Evolutionary conservation across 2,113 vertebrate species (phyloP).

Genomic region (Eonycteris spelaea): DNA sequence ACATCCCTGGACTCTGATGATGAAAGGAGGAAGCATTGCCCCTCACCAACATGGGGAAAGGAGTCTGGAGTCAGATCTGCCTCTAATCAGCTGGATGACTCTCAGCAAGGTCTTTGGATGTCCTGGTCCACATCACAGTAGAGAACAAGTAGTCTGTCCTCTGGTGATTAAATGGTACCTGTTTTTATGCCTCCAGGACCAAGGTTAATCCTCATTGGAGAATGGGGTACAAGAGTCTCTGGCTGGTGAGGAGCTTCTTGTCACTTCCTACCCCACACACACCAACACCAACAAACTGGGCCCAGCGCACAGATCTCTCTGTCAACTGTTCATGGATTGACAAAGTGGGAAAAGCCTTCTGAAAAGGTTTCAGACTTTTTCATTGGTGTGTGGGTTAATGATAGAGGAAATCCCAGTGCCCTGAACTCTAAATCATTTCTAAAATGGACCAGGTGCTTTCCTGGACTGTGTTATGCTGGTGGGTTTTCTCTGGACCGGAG

Average conservation of each 20-base stretch:
- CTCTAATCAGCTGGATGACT: neutral
- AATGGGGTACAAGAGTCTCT: neutral
- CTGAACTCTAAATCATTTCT: neutral
- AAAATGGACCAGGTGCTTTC: neutral
- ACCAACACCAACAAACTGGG: neutral
- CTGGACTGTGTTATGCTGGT: neutral
- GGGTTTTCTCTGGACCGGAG: neutral
- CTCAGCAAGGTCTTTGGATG: too few species aligned
- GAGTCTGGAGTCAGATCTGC: neutral
- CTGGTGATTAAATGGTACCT: neutral
- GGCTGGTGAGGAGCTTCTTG: neutral
- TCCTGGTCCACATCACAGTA: neutral
- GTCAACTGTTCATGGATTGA: neutral
- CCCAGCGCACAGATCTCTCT: neutral
- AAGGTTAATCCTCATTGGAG: neutral
- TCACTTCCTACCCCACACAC: neutral
- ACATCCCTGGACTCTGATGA: neutral
- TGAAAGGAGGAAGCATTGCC: neutral
- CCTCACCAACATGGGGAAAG: neutral
- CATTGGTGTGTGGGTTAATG: neutral
- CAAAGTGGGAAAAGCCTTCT: neutral
- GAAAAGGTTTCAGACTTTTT: neutral
- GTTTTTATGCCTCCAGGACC: neutral
- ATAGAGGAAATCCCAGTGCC: neutral
- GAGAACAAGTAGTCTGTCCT: neutral